Evolutionary conservation across 2,113 vertebrate genomes (phyloP).

Genomic region (Chaetorhynchus papuensis): DNA sequence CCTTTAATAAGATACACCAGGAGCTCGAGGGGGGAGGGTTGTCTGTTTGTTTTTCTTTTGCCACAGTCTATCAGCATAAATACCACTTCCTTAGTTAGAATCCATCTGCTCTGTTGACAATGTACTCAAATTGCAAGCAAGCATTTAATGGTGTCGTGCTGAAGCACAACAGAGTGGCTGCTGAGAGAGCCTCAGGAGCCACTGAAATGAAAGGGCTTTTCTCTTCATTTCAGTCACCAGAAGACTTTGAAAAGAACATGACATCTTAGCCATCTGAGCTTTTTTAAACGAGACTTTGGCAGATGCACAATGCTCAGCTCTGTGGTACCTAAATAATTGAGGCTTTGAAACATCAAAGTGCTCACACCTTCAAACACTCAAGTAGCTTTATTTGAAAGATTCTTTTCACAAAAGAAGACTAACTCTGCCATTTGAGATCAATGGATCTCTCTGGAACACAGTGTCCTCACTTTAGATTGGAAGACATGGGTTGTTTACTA

Average conservation of each 20-base stretch:
- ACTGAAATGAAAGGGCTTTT: conserved; percentile 65
- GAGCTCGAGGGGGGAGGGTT: background rate
- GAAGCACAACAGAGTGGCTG: conserved; percentile 46
- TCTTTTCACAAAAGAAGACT: conserved; percentile 61
- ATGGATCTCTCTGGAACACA: conserved; percentile 55
- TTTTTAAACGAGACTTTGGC: conserved; percentile 69
- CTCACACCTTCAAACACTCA: conserved; percentile 73
- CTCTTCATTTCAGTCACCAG: conserved; percentile 70
- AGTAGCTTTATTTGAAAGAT: conserved; percentile 74
- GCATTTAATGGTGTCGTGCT: conserved; percentile 51
- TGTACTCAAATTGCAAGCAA: conserved; percentile 60
- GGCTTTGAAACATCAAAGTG: conserved; percentile 78
- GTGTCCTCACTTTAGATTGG: conserved; percentile 41
- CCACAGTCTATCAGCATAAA: conserved; percentile 33
- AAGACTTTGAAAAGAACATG: conserved; percentile 71
- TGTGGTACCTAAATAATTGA: conserved; percentile 77
- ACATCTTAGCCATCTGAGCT: conserved; percentile 64
- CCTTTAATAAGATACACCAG: conserved; percentile 24
- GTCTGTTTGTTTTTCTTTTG: conserved; percentile 29
- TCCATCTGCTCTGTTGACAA: conserved; percentile 45
- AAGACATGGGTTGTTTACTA: conserved; percentile 58
- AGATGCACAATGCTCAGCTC: conserved; percentile 65
- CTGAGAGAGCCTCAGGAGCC: conserved; percentile 51
- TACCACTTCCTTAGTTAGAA: conserved; percentile 39
- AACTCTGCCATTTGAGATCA: conserved; percentile 72